These are phyloP conservation scores for Tenthredo notha DNA, from an alignment of 2,888 invertebrate species.

Conservation along the genomic window DNA sequence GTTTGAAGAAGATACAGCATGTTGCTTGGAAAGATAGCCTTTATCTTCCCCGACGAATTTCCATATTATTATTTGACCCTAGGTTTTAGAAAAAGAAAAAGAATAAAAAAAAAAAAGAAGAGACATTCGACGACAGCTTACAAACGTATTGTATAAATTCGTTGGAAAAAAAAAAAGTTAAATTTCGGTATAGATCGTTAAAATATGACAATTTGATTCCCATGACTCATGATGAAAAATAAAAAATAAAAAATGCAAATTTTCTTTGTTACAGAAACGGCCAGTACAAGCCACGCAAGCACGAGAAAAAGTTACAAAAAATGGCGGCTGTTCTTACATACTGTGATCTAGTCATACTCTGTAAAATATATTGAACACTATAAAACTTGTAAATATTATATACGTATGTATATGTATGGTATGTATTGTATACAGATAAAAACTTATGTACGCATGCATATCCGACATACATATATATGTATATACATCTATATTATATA, in stretches of 20 bases:
- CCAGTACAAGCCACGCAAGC: conserved; percentile 52
- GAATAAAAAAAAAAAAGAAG: background rate
- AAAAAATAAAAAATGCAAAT: background rate
- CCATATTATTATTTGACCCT: conserved; percentile 8
- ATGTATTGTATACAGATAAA: conserved; percentile 4
- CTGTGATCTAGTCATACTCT: conserved; percentile 75
- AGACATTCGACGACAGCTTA: background rate
- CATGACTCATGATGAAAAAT: background rate
- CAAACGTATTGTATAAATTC: background rate
- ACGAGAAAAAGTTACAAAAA: conserved; percentile 58
- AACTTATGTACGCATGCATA: background rate
- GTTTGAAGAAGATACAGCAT: conserved; percentile 34
- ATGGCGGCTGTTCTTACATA: conserved; percentile 68
- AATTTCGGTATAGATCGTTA: background rate
- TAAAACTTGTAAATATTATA: conserved; percentile 57
- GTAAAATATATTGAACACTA: conserved; percentile 42
- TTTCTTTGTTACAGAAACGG: conserved; percentile 67
- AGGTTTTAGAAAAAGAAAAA: background rate
- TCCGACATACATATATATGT: background rate
- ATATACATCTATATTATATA: background rate
- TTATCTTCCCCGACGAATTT: conserved; percentile 37
- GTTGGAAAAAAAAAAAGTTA: no score
- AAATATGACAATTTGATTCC: background rate
- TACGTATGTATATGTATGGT: conserved; percentile 46
- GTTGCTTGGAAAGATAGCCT: conserved; percentile 23